Conservation (phyloP, 2,888 invertebrate genomes). For the Nycteola revayana region DNA sequence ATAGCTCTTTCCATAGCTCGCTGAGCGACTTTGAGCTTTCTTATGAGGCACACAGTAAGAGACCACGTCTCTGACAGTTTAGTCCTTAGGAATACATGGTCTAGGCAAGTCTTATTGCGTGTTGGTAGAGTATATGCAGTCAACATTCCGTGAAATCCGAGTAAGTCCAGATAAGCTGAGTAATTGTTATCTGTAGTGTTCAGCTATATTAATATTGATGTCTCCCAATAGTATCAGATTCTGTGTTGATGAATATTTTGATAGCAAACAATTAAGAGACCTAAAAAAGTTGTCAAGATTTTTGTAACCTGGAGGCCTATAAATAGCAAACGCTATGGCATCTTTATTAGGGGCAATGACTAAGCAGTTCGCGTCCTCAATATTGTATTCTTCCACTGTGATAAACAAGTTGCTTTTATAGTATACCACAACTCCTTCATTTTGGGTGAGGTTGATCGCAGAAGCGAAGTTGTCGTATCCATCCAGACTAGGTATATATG, state of each 20-base stretch:
- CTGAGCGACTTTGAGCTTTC: no score
- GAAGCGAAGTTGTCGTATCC: constrained; percentile 4
- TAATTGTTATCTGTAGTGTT: no score
- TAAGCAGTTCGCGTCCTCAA: constrained; percentile 2
- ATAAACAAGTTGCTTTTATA: neutral
- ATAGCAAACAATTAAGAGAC: neutral
- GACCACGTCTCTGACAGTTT: neutral
- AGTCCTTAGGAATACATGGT: neutral
- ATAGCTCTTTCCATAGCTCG: no score
- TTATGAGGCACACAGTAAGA: no score
- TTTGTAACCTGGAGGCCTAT: constrained; percentile 2
- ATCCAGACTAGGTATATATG: constrained; percentile 1
- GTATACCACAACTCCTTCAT: constrained; percentile 2
- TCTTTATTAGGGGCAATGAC: constrained; percentile 1
- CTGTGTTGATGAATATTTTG: constrained; percentile 1
- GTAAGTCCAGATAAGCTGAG: no score
- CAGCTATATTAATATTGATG: no score
- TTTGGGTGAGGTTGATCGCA: constrained; percentile 4
- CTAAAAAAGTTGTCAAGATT: neutral
- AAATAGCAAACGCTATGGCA: constrained; percentile 3
- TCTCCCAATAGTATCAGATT: constrained; percentile 2
- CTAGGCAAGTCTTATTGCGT: neutral
- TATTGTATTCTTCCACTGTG: neutral
- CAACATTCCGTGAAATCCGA: no score
- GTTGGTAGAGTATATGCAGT: no score